phyloP scores from a whole-genome alignment of 2,113 vertebrate species.

The Antennarius striatus region DNA sequence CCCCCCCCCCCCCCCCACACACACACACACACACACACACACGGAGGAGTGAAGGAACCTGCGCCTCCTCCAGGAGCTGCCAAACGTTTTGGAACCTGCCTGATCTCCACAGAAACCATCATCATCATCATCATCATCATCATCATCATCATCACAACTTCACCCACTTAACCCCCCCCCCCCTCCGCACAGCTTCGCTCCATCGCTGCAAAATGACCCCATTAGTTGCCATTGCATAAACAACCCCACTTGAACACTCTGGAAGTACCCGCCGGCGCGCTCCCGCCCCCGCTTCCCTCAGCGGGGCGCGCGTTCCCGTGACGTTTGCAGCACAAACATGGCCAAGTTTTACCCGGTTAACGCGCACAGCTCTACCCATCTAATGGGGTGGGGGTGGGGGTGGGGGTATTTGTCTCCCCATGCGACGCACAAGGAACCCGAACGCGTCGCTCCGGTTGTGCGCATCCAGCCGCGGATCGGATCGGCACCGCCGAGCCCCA shows the following conservation, averaged over 20 bases:
- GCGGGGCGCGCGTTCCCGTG: constrained; percentile 26
- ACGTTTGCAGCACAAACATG: constrained; percentile 37
- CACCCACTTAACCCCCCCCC: no score
- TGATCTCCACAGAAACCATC: no score
- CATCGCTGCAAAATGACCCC: not conserved
- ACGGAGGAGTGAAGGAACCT: constrained; percentile 37
- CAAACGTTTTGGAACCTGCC: not conserved
- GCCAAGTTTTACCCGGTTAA: constrained; percentile 41
- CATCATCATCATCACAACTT: no score
- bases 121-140: no score
- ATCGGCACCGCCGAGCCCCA: constrained; percentile 23
- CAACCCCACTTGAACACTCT: constrained; percentile 32
- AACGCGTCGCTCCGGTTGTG: constrained; percentile 35
- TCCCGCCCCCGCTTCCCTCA: constrained; percentile 32
- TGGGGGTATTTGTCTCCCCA: not conserved
- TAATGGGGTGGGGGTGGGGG: not conserved
- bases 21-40: not conserved
- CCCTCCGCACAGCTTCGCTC: no score
- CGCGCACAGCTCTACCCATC: constrained; percentile 2
- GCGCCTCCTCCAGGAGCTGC: constrained; percentile 23
- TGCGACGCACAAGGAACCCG: constrained; percentile 19
- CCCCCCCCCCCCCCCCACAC: not conserved
- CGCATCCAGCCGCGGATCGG: no score
- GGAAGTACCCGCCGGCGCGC: constrained; percentile 34
- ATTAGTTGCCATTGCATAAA: constrained; percentile 37